Percentiles rank a stretch among this genome's conserved stretches.
These are phyloP conservation scores for Nannospalax galili DNA, from an alignment of 2,113 vertebrate genomes.

Conservation along the genomic window DNA sequence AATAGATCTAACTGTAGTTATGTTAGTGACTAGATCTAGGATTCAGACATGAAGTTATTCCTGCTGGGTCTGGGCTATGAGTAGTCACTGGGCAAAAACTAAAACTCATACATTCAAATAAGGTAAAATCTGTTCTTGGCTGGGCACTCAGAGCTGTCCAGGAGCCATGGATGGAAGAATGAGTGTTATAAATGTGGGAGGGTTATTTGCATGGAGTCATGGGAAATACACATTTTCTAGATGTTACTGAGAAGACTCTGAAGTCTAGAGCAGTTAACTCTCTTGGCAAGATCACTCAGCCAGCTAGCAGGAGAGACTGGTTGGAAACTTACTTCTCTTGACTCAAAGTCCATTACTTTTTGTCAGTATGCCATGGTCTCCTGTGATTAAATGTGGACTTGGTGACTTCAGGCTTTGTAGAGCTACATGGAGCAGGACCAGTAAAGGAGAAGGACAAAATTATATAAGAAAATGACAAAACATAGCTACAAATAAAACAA, in stretches of 20 bases:
- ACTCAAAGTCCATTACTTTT: neutral
- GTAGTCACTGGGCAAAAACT: neutral
- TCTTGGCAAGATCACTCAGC: neutral
- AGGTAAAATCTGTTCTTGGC: neutral
- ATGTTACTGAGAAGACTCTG: neutral
- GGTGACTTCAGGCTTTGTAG: neutral
- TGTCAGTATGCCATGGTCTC: neutral
- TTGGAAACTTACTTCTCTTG: neutral
- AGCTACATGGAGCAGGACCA: neutral
- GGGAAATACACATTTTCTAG: neutral
- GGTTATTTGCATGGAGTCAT: neutral
- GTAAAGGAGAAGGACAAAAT: neutral
- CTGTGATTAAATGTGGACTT: neutral
- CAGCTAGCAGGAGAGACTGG: neutral
- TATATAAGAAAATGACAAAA: constrained; percentile 35
- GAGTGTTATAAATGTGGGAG: neutral
- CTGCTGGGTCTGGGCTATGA: neutral
- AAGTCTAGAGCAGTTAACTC: neutral
- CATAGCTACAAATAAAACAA: neutral
- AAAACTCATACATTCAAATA: constrained; percentile 12
- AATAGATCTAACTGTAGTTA: neutral
- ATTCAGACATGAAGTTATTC: constrained; percentile 18
- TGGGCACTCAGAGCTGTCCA: neutral
- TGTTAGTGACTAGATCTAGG: neutral
- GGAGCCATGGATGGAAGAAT: neutral